Evolutionary conservation across 2,113 vertebrate species (phyloP).

Genomic region (Peromyscus leucopus): DNA sequence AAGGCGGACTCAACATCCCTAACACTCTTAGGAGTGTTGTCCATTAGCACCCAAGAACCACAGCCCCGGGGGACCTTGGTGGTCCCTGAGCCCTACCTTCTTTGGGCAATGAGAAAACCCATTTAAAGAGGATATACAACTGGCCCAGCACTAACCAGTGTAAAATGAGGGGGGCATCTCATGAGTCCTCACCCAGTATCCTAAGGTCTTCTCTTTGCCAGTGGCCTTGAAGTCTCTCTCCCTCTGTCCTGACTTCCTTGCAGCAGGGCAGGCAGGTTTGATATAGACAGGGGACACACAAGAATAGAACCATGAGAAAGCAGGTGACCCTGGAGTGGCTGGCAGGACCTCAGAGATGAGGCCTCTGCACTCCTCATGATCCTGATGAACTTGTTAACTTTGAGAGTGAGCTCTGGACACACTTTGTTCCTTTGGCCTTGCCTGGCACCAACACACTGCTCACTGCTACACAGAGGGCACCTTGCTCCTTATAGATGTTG

Average conservation of each 20-base stretch:
- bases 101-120: background rate
- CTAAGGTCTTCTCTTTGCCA: background rate
- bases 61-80: background rate
- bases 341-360: background rate
- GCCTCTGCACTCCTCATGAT: rapidly evolving
- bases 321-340: background rate
- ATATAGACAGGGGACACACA: background rate
- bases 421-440: background rate
- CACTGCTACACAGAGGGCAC: background rate
- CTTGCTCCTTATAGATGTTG: background rate
- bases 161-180: background rate
- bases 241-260: background rate
- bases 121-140: background rate
- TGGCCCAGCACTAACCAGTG: background rate
- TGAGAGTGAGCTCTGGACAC: background rate
- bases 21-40: background rate
- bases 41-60: background rate
- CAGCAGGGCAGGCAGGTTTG: background rate
- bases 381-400: background rate
- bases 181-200: background rate
- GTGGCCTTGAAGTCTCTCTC: background rate
- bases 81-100: rapidly evolving
- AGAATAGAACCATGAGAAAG: background rate
- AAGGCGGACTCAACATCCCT: background rate
- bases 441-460: background rate